These are phyloP conservation scores for Xestia c-nigrum DNA, from an alignment of 2,888 invertebrate species.

Conservation along the genomic window DNA sequence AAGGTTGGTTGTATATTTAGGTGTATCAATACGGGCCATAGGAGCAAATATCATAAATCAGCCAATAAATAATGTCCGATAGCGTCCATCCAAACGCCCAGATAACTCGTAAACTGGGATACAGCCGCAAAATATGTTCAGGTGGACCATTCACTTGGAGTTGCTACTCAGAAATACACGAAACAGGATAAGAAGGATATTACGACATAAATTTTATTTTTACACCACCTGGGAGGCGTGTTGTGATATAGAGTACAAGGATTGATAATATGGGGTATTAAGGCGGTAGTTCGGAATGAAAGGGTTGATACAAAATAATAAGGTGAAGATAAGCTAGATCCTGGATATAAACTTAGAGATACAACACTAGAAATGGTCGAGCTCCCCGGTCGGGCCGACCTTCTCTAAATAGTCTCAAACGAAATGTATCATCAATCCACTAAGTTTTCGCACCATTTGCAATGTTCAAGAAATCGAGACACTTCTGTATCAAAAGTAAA, in stretches of 20 bases:
- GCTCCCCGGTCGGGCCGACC: not conserved
- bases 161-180: conserved; percentile 49
- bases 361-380: not conserved
- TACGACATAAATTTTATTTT: conserved; percentile 65
- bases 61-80: conserved; percentile 71
- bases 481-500: conserved; percentile 24
- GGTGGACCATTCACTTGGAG: conserved; percentile 55
- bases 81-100: conserved; percentile 68
- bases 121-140: conserved; percentile 62
- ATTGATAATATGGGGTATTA: conserved; percentile 36
- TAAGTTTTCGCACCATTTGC: conserved; percentile 24
- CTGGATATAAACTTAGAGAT: not conserved
- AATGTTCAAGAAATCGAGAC: conserved; percentile 16
- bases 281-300: conserved; percentile 1
- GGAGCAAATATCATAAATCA: conserved; percentile 73
- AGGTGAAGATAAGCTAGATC: not conserved
- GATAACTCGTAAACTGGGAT: conserved; percentile 72
- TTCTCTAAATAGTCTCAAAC: not conserved
- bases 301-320: conserved; percentile 26
- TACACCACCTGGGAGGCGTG: conserved; percentile 54
- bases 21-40: conserved; percentile 63
- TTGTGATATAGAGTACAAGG: conserved; percentile 28
- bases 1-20: conserved; percentile 55
- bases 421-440: conserved; percentile 6
- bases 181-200: conserved; percentile 48